A percentile compares a stretch with the other conserved stretches of the same genome.
Conservation (phyloP, 2,888 invertebrate genomes). For the Gymnosoma rotundatum region DNA sequence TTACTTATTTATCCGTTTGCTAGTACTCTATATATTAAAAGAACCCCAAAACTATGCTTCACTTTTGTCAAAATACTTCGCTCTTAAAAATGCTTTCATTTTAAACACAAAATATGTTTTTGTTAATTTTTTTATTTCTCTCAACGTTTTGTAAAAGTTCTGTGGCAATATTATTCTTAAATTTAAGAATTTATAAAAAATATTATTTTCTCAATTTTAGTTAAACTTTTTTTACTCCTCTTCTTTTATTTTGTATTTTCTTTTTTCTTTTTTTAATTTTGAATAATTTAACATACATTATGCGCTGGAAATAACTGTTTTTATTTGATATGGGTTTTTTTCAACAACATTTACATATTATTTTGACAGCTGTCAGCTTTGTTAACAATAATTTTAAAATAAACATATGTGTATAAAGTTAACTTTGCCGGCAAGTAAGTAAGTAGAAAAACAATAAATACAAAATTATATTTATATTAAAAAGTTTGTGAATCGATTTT, state of each 20-base stretch:
- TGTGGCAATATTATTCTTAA: conserved; percentile 1
- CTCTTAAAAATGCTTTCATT: conserved; percentile 25
- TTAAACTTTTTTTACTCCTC: conserved; percentile 23
- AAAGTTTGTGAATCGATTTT: conserved; percentile 9
- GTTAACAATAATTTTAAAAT: conserved; percentile 64
- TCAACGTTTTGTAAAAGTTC: not conserved
- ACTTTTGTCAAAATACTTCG: not conserved
- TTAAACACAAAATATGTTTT: not conserved
- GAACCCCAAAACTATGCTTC: no score
- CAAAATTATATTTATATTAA: not conserved
- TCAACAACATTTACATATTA: conserved; percentile 69
- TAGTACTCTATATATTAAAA: no score
- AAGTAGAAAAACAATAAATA: not conserved
- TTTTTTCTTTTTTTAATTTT: conserved; percentile 38
- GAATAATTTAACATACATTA: conserved; percentile 63
- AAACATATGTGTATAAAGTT: conserved; percentile 54
- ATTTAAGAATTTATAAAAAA: conserved; percentile 12
- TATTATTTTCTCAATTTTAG: conserved; percentile 32
- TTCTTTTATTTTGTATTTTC: conserved; percentile 18
- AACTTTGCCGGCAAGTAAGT: conserved; percentile 31
- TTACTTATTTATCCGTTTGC: no score
- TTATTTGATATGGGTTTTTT: conserved; percentile 61
- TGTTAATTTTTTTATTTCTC: not conserved
- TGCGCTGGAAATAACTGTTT: conserved; percentile 54
- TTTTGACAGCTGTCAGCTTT: conserved; percentile 71